Conservation (phyloP, 2,797 vertebrate genomes). For the Sibirionetta formosa region DNA sequence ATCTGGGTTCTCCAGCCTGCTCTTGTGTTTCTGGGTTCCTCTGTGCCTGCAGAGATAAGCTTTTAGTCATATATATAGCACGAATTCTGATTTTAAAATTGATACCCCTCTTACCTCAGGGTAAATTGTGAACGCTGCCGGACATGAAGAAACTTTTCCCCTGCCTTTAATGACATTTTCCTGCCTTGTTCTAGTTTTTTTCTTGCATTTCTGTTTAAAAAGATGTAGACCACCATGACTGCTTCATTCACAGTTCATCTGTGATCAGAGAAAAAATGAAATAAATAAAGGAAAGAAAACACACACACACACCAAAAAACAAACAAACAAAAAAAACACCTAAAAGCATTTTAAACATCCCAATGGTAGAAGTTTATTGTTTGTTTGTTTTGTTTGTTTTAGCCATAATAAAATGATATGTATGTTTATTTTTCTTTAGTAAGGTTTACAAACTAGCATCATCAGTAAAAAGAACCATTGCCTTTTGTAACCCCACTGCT, state of each 20-base stretch:
- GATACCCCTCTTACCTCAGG: not conserved
- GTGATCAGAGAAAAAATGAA: not conserved
- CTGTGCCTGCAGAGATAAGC: not conserved
- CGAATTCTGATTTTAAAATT: not conserved
- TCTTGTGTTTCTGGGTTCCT: not conserved
- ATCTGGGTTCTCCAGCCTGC: fast-evolving
- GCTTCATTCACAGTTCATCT: not conserved
- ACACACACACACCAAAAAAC: too few relatives aligned
- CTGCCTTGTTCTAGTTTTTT: not conserved
- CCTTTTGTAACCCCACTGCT: not conserved
- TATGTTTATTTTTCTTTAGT: conserved; percentile 12
- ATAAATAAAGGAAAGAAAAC: too few relatives aligned
- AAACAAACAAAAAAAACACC: not conserved
- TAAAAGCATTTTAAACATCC: conserved; percentile 33
- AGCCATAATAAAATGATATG: not conserved
- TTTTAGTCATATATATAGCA: not conserved
- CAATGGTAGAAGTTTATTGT: conserved; percentile 5
- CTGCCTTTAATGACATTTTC: not conserved
- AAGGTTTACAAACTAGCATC: not conserved
- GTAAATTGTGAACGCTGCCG: not conserved
- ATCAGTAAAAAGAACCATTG: not conserved
- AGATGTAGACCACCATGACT: not conserved
- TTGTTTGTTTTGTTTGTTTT: not conserved
- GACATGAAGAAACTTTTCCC: not conserved
- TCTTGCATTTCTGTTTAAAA: not conserved